Conservation (phyloP, 2,888 invertebrate species). For the Palloptera scutellata region DNA sequence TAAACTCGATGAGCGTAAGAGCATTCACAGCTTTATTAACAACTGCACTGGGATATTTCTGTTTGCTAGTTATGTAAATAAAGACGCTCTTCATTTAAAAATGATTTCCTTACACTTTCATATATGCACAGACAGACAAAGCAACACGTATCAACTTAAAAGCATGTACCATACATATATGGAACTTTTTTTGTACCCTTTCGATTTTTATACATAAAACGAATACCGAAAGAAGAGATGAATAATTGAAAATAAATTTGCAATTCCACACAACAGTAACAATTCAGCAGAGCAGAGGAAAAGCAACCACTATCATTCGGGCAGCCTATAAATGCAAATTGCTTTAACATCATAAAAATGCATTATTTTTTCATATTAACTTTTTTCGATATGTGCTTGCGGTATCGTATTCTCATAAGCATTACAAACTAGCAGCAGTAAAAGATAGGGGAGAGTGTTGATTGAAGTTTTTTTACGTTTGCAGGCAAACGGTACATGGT, state of each 20-base stretch:
- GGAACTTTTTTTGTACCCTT: neutral
- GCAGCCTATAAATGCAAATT: slow-evolving; percentile 13
- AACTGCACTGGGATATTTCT: too few relatives aligned
- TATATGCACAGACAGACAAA: neutral
- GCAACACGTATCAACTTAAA: neutral
- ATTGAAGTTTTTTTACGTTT: too few relatives aligned
- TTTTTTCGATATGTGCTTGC: too few relatives aligned
- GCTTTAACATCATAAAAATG: slow-evolving; percentile 15
- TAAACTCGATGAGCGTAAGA: too few relatives aligned
- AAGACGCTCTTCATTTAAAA: too few relatives aligned
- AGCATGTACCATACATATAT: neutral
- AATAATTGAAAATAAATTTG: slow-evolving; percentile 25
- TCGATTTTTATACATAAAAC: neutral
- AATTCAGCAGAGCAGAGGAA: neutral
- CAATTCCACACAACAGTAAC: slow-evolving; percentile 9
- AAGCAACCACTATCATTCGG: neutral
- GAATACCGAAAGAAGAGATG: neutral
- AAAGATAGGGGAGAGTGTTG: too few relatives aligned
- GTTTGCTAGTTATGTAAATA: too few relatives aligned
- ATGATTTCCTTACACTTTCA: too few relatives aligned
- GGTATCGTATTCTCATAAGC: too few relatives aligned
- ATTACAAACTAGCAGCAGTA: too few relatives aligned
- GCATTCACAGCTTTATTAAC: too few relatives aligned
- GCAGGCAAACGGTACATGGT: too few relatives aligned
- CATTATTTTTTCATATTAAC: neutral